Evolutionary conservation across 2,113 vertebrate species (phyloP).

Genomic region (Nesogale talazaci): DNA sequence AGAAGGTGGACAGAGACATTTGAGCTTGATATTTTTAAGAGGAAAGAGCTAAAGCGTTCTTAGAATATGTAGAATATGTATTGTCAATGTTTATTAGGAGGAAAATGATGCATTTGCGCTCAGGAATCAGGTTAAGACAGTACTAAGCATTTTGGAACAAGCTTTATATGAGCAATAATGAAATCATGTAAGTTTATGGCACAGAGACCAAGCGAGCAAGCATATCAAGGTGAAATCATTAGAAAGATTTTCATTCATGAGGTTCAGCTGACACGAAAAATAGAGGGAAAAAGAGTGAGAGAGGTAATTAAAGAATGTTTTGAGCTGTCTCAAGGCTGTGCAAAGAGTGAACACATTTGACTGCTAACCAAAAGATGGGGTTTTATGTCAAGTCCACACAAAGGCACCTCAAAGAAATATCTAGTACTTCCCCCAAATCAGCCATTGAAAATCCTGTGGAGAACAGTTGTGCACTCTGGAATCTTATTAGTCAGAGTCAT

Average conservation of each 20-base stretch:
- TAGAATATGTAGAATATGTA: slow-evolving; percentile 2
- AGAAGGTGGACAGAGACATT: no score
- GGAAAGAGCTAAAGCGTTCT: not conserved
- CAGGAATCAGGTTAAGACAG: not conserved
- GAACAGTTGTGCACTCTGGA: not conserved
- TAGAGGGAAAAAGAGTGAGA: not conserved
- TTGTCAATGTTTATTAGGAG: slow-evolving; percentile 17
- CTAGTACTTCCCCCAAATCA: not conserved
- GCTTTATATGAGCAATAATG: not conserved
- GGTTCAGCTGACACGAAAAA: not conserved
- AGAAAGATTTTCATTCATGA: not conserved
- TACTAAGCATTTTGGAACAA: not conserved
- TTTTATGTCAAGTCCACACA: not conserved
- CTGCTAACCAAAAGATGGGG: not conserved
- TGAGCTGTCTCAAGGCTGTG: not conserved
- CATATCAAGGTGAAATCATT: not conserved
- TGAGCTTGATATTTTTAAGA: not conserved
- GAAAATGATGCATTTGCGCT: not conserved
- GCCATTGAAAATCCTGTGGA: not conserved
- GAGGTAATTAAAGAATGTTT: not conserved
- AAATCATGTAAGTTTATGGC: not conserved
- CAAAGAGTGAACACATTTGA: not conserved
- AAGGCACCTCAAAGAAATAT: not conserved
- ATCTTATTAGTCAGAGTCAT: not conserved
- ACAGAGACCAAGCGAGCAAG: slow-evolving; percentile 10